These are phyloP conservation scores for Oncorhynchus tshawytscha DNA, from an alignment of 2,113 vertebrate genomes.

Conservation along the genomic window DNA sequence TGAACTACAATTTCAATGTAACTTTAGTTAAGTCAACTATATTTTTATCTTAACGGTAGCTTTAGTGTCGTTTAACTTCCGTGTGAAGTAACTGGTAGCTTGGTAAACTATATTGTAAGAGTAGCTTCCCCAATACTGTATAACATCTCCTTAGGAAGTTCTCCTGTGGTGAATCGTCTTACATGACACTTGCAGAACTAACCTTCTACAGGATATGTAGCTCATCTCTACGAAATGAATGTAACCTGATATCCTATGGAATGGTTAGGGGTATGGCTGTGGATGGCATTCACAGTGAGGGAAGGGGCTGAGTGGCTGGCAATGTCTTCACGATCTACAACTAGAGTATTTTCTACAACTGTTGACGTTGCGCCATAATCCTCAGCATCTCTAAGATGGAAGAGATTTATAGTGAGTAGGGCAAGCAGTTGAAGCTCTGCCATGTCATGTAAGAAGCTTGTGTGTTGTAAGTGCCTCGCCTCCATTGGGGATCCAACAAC, in stretches of 20 bases:
- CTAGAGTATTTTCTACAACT: neutral
- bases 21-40: too few species aligned
- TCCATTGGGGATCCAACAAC: neutral
- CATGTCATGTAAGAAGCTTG: constrained; percentile 58
- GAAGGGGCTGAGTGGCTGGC: neutral
- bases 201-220: too few species aligned
- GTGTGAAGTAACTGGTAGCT: too few species aligned
- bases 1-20: too few species aligned
- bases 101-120: too few species aligned
- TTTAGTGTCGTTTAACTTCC: too few species aligned
- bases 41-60: too few species aligned
- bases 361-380: neutral
- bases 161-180: too few species aligned
- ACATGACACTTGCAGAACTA: too few species aligned
- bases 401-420: constrained; percentile 11
- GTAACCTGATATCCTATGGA: neutral
- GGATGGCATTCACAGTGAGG: neutral
- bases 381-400: neutral
- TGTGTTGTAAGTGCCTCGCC: constrained; percentile 15
- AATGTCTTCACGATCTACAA: neutral
- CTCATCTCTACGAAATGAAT: too few species aligned
- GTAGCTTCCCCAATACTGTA: too few species aligned
- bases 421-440: constrained; percentile 31
- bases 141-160: too few species aligned
- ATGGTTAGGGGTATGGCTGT: neutral